A percentile compares a stretch with the other conserved stretches of the same genome.
Evolutionary conservation across 2,797 vertebrate species (phyloP).

Genomic region (Macrochelys suwanniensis): DNA sequence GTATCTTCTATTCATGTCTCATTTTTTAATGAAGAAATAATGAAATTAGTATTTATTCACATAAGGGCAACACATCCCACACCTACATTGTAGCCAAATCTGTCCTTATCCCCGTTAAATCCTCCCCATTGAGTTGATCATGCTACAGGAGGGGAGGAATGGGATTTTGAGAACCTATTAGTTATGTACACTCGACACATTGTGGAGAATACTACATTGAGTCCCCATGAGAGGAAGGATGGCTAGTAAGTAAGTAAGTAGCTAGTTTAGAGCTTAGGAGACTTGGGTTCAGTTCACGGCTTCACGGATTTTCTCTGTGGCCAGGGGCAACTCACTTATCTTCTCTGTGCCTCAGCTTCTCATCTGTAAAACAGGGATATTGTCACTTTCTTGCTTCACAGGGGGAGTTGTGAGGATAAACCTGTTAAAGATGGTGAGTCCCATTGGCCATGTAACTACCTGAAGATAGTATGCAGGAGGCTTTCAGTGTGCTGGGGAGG

Average conservation of each 20-base stretch:
- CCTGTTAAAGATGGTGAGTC: neutral
- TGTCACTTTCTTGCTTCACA: neutral
- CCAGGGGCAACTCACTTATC: neutral
- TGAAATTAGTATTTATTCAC: neutral
- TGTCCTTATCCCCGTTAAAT: neutral
- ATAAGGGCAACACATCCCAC: neutral
- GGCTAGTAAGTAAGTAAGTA: too few species aligned
- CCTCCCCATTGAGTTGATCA: too few species aligned
- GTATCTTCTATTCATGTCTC: neutral
- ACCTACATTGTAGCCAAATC: conserved; percentile 1
- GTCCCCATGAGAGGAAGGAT: too few species aligned
- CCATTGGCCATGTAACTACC: neutral
- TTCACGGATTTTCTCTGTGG: too few species aligned
- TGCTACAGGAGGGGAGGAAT: too few species aligned
- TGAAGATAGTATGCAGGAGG: neutral
- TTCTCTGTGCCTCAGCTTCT: neutral
- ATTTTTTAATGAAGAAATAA: conserved; percentile 18
- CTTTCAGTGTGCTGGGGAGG: neutral
- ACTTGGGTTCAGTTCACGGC: too few species aligned
- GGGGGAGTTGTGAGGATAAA: neutral
- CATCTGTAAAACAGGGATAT: neutral
- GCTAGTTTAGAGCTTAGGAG: too few species aligned
- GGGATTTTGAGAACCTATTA: too few species aligned
- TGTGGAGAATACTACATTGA: too few species aligned
- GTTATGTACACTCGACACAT: too few species aligned